phyloP scores from a whole-genome alignment of 2,797 vertebrate genomes.

The Sciurus vulgaris region DNA sequence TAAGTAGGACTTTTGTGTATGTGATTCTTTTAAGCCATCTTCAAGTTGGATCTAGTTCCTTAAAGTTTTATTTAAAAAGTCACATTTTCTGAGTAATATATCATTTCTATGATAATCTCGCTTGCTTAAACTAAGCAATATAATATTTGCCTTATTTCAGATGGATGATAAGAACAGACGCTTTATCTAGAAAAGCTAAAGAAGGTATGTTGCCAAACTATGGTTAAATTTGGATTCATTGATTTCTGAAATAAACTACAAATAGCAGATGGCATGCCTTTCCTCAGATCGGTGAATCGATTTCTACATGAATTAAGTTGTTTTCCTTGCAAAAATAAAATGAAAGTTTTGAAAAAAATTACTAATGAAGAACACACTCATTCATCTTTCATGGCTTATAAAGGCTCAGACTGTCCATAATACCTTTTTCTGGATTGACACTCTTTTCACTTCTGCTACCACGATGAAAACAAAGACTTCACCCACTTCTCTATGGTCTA shows the following conservation, averaged over 20 bases:
- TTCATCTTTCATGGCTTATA: neutral
- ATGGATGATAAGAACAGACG: conserved; percentile 91
- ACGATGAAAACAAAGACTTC: too few species aligned
- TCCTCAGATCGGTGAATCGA: neutral
- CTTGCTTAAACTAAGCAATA: neutral
- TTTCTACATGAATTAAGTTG: neutral
- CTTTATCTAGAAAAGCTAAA: conserved; percentile 89
- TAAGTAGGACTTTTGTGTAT: neutral
- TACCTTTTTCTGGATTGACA: neutral
- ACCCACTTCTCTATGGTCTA: neutral
- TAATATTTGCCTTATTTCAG: conserved; percentile 85
- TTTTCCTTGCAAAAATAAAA: neutral
- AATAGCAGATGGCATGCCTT: neutral
- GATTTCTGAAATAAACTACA: neutral
- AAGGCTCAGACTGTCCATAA: neutral
- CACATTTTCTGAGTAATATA: neutral
- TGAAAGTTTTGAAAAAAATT: neutral
- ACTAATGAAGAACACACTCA: neutral
- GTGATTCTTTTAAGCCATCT: neutral
- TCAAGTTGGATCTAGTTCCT: neutral
- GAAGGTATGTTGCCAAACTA: conserved; percentile 86
- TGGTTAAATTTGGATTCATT: neutral
- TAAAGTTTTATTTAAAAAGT: neutral
- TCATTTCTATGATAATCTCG: neutral
- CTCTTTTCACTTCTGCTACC: neutral